Percentiles rank a stretch among this genome's conserved stretches.
These are phyloP conservation scores for Willowsia nigromaculata DNA, from an alignment of 2,888 invertebrate genomes.

Conservation along the genomic window DNA sequence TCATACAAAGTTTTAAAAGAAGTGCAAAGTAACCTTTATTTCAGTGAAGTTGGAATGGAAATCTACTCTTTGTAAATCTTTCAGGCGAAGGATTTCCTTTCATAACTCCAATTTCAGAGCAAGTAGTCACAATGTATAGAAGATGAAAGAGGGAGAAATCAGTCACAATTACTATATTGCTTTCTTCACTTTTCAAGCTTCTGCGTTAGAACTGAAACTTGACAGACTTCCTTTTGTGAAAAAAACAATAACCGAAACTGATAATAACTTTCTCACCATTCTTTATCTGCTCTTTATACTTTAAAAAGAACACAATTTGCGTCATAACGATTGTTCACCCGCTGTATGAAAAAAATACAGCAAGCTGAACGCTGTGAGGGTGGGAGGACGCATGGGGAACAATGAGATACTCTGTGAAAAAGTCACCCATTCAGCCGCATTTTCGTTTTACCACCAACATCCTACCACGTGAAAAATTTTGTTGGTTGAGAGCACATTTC, in stretches of 20 bases:
- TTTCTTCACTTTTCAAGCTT: background rate
- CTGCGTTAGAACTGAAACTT: background rate
- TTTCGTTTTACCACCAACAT: background rate
- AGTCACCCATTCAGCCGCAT: background rate
- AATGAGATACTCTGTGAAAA: background rate
- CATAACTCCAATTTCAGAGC: too few relatives aligned
- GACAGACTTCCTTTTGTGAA: background rate
- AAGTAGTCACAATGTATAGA: too few relatives aligned
- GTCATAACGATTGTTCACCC: background rate
- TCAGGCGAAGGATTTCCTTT: too few relatives aligned
- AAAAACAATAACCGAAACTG: background rate
- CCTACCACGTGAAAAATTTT: too few relatives aligned
- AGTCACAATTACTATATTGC: background rate
- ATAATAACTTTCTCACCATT: background rate
- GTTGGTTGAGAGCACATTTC: background rate
- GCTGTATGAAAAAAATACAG: background rate
- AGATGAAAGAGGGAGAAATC: too few relatives aligned
- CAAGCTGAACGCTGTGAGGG: background rate
- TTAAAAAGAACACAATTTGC: background rate
- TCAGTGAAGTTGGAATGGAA: too few relatives aligned
- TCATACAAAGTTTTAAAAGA: too few relatives aligned
- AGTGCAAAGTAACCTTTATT: too few relatives aligned
- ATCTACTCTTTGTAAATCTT: too few relatives aligned
- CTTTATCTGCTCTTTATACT: too few relatives aligned
- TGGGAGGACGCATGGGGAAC: background rate